Conservation (phyloP, 2,113 vertebrate genomes). For the Collichthys lucidus region DNA sequence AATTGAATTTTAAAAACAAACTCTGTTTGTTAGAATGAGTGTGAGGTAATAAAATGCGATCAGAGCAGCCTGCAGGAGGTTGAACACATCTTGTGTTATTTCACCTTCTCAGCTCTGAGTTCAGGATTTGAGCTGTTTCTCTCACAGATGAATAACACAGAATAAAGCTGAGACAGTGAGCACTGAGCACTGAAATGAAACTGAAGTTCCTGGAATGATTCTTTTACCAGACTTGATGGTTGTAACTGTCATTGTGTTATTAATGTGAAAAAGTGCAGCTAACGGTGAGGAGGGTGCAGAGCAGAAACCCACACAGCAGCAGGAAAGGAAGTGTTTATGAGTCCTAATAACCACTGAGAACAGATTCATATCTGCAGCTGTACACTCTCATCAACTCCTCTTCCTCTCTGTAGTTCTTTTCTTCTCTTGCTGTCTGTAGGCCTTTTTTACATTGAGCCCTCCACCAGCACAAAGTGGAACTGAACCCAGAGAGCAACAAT, state of each 20-base stretch:
- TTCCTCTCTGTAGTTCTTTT: not conserved
- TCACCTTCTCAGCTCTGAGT: no score
- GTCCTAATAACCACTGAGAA: conserved; percentile 1
- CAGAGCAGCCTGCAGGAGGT: no score
- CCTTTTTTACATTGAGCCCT: not conserved
- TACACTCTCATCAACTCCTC: not conserved
- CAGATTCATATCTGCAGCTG: not conserved
- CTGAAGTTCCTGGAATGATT: not conserved
- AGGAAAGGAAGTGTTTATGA: conserved; percentile 1
- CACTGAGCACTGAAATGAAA: not conserved
- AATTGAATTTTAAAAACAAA: no score
- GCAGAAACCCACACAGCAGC: conserved; percentile 4
- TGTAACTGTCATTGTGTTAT: conserved; percentile 1
- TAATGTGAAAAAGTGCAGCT: not conserved
- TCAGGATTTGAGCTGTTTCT: not conserved
- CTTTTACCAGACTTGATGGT: not conserved
- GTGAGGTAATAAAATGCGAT: no score
- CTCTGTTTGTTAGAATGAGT: no score
- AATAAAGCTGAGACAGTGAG: not conserved
- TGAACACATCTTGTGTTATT: no score
- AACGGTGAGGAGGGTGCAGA: not conserved
- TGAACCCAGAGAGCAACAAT: not conserved
- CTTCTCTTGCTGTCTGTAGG: not conserved
- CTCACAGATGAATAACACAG: not conserved
- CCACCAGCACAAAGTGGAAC: not conserved